These are phyloP conservation scores for Lasius platythorax DNA, from an alignment of 2,888 invertebrate genomes.

Conservation along the genomic window DNA sequence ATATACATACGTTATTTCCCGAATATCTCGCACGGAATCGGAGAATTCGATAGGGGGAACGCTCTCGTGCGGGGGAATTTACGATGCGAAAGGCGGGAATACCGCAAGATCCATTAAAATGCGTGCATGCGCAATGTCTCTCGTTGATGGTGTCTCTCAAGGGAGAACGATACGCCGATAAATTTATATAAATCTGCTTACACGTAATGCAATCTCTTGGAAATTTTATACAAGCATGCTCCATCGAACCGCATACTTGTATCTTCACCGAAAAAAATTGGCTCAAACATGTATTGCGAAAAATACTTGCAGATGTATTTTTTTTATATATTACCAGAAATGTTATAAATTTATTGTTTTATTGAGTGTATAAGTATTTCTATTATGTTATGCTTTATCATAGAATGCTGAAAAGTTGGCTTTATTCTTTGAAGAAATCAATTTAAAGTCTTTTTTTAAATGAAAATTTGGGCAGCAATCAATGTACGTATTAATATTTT, in stretches of 20 bases:
- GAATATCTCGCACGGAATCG: slow-evolving; percentile 62
- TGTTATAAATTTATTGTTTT: neutral
- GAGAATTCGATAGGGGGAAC: slow-evolving; percentile 29
- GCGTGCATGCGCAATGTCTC: slow-evolving; percentile 58
- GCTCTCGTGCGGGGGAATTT: slow-evolving; percentile 61
- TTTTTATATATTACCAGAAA: neutral
- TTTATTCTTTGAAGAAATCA: neutral
- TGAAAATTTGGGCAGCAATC: neutral
- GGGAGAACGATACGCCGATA: neutral
- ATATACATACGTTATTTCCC: slow-evolving; percentile 61
- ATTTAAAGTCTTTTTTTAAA: neutral
- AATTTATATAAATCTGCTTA: slow-evolving; percentile 23
- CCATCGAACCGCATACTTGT: neutral
- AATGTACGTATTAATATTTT: neutral
- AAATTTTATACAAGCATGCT: neutral
- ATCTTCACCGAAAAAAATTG: neutral
- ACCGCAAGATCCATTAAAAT: slow-evolving; percentile 78
- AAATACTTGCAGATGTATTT: neutral
- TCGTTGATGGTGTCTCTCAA: slow-evolving; percentile 42
- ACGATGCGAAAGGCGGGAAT: slow-evolving; percentile 45
- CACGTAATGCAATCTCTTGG: neutral
- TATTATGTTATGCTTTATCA: neutral
- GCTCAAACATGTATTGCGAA: neutral
- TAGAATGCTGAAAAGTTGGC: neutral
- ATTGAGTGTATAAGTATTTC: neutral